phyloP scores from a whole-genome alignment of 2,797 vertebrate genomes.

The Parauchenoglanis ngamensis region DNA sequence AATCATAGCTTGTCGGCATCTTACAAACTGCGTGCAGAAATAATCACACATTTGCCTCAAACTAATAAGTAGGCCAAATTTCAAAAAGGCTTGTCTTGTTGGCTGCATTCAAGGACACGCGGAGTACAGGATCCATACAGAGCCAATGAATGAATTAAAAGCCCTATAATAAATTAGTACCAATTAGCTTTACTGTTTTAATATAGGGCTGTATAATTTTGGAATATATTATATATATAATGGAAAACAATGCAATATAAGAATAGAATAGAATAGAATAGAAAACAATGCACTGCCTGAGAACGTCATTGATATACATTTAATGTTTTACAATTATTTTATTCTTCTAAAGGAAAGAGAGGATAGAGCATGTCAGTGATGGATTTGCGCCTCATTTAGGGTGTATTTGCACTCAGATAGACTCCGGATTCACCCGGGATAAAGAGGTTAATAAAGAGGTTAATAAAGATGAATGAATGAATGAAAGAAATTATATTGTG shows the following conservation, averaged over 20 bases:
- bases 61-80: not conserved
- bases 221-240: slow-evolving; percentile 1
- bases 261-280: not conserved
- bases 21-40: not conserved
- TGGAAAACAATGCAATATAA: not conserved
- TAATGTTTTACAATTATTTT: not conserved
- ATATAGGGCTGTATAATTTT: not conserved
- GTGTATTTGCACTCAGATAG: not conserved
- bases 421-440: not conserved
- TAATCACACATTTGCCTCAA: not conserved
- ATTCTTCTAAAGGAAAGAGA: not conserved
- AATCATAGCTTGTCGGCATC: not conserved
- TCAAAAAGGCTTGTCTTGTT: not conserved
- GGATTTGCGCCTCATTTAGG: not conserved
- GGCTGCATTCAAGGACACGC: not conserved
- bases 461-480: not conserved
- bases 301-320: not conserved
- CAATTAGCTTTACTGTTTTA: not conserved
- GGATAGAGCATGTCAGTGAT: not conserved
- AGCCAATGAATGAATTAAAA: not conserved
- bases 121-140: not conserved
- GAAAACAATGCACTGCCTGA: not conserved
- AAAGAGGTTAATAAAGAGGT: not conserved
- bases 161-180: not conserved
- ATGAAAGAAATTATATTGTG: not conserved